Conservation (phyloP, 2,888 invertebrate species). For the Spodoptera exigua region DNA sequence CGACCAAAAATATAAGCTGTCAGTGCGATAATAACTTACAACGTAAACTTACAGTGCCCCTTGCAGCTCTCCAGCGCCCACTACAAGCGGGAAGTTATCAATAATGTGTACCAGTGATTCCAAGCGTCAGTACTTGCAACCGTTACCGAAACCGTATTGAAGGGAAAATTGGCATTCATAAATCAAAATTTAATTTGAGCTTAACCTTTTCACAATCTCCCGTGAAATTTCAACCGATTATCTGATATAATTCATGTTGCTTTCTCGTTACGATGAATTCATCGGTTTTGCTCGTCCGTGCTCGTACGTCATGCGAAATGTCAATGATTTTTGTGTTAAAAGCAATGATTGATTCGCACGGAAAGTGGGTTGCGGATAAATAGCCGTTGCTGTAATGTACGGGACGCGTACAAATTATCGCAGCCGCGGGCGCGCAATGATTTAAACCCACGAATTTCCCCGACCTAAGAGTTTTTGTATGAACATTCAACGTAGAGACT, state of each 20-base stretch:
- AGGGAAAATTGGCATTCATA: slow-evolving; percentile 75
- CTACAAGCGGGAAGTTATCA: slow-evolving; percentile 43
- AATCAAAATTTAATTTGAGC: slow-evolving; percentile 75
- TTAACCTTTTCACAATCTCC: slow-evolving; percentile 70
- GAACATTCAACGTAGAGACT: slow-evolving; percentile 14
- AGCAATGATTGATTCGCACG: slow-evolving; percentile 67
- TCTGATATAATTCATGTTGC: slow-evolving; percentile 71
- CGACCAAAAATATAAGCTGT: slow-evolving; percentile 11
- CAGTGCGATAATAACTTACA: slow-evolving; percentile 28
- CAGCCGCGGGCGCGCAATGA: slow-evolving; percentile 59
- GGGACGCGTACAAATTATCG: slow-evolving; percentile 64
- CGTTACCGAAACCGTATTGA: slow-evolving; percentile 62
- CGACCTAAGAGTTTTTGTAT: slow-evolving; percentile 56
- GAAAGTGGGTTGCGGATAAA: slow-evolving; percentile 62
- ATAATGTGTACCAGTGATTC: slow-evolving; percentile 40
- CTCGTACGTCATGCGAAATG: slow-evolving; percentile 64
- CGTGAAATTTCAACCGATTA: slow-evolving; percentile 72
- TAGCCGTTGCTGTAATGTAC: slow-evolving; percentile 33
- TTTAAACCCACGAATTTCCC: slow-evolving; percentile 64
- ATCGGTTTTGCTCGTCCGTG: slow-evolving; percentile 52
- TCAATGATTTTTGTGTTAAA: slow-evolving; percentile 70
- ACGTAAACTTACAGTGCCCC: slow-evolving; percentile 37
- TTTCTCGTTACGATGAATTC: slow-evolving; percentile 62
- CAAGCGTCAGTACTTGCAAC: slow-evolving; percentile 46
- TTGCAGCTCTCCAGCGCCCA: slow-evolving; percentile 19